A percentile compares a stretch with the other conserved stretches of the same genome.
Evolutionary conservation across 2,888 invertebrate genomes (phyloP).

Genomic region (Elgonia sp.): DNA sequence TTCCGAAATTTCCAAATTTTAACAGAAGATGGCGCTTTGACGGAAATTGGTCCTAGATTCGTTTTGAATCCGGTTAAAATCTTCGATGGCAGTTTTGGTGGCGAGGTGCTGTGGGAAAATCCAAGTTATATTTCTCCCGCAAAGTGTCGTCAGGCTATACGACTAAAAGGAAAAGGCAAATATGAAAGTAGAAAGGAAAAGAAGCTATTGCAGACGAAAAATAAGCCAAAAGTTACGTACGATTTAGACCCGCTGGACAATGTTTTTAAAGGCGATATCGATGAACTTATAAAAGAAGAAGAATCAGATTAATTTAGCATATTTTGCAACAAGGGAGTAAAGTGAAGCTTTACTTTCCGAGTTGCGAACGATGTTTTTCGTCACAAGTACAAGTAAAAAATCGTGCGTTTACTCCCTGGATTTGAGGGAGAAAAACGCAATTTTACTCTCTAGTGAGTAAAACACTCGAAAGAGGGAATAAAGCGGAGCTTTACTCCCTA

Average conservation of each 20-base stretch:
- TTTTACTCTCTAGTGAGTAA: too few relatives aligned
- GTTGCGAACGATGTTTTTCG: too few relatives aligned
- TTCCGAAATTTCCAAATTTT: constrained; percentile 99
- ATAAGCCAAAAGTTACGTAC: constrained; percentile 92
- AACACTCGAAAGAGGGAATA: too few relatives aligned
- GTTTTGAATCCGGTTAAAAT: constrained; percentile 96
- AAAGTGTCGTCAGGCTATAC: constrained; percentile 90
- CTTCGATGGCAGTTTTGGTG: constrained; percentile 98
- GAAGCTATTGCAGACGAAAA: constrained; percentile 92
- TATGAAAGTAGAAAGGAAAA: constrained; percentile 94
- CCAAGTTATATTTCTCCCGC: constrained; percentile 96
- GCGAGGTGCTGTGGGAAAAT: constrained; percentile 97
- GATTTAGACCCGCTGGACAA: constrained; percentile 92
- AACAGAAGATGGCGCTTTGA: constrained; percentile 97
- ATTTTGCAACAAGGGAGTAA: too few relatives aligned
- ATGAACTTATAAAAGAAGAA: constrained; percentile 84
- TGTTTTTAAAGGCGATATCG: constrained; percentile 91
- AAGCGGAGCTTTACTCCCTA: too few relatives aligned
- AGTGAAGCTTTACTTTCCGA: too few relatives aligned
- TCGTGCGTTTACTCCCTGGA: too few relatives aligned
- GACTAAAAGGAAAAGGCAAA: constrained; percentile 91
- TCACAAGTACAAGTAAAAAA: too few relatives aligned
- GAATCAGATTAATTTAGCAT: constrained; percentile 20
- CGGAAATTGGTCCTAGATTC: constrained; percentile 97
- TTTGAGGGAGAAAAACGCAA: too few relatives aligned